Base-by-base conservation (phyloP, 2,113 vertebrate species). In the Paradisaea rubra region DNA sequence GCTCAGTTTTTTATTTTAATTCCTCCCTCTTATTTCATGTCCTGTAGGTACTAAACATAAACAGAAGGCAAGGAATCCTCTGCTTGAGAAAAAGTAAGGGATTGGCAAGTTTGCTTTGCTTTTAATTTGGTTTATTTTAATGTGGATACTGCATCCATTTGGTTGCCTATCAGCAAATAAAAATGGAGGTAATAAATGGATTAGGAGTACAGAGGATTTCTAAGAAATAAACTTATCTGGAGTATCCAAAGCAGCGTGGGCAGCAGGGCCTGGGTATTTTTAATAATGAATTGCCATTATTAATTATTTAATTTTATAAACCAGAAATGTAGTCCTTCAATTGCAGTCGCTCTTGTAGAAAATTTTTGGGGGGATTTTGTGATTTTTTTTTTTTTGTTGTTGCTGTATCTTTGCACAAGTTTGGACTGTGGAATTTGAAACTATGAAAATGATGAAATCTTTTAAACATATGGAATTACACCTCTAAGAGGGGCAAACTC, bases 1-100 rank as follows among this genome's bases (percentile, higher is more conserved):
- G 8, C 69, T 84, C n/a, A 13, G 28, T 33, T 19, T 18, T 18
- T 42, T 33, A 35, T 71, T 45, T 13, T 59, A 61, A 72, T 7
- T 76, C 61, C 8, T 27, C 63, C 65, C 45, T 9, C 57, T 60
- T 49, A 2, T 63, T 42, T 93, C 10, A 49, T 85, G 97, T 71
- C 86, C 81, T 88, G 2, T 74, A 98, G 98, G 91, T 94, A 16
- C 54, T 45, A 92, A 97, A 82, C 53, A 88, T 42, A 95, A 95
- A 74, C 35, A 94, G 92, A 96, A 94, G 77, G 30, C 74, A 11
- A 95, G 52, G 87, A 92, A 79, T 82, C 27, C 52, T 5, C 76
- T 50, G 84, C 92, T 50, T 7, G 96, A 94, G 63, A 97, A 95
- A 88, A 97, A 91, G 98, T 98, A 96, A 98, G 98, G 92, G 83